phyloP scores from a whole-genome alignment of 1,140 invertebrate genomes.

The Diuraphis noxia region DNA sequence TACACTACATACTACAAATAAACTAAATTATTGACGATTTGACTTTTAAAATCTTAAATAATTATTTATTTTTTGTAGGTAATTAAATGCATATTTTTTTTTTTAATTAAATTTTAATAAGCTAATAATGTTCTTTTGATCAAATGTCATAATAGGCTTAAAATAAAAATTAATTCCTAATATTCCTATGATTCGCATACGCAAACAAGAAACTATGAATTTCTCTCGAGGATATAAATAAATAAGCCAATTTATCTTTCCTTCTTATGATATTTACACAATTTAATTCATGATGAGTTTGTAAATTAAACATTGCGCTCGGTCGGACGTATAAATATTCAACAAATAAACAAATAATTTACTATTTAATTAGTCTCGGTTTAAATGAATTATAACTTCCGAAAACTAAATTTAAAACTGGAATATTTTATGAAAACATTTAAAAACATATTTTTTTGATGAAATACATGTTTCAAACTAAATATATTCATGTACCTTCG shows the following conservation, averaged over 20 bases:
- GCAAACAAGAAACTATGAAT: background rate
- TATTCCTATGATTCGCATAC: background rate
- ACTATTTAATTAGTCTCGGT: background rate
- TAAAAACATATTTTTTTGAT: background rate
- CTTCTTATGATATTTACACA: background rate
- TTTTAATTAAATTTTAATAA: too few relatives aligned
- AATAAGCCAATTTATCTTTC: background rate
- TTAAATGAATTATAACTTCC: background rate
- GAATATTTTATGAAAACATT: background rate
- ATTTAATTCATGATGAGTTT: background rate
- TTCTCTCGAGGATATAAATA: background rate
- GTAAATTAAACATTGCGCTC: background rate
- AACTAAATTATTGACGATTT: background rate
- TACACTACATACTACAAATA: background rate
- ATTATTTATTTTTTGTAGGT: background rate
- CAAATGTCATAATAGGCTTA: background rate
- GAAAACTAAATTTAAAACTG: background rate
- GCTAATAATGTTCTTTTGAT: background rate
- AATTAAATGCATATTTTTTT: background rate
- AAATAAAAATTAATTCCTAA: background rate
- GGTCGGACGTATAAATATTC: background rate
- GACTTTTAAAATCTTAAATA: background rate
- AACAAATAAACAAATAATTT: background rate
- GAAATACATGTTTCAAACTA: background rate
- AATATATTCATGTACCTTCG: background rate